phyloP scores from a whole-genome alignment of 2,797 vertebrate genomes.

The Sarcophilus harrisii region DNA sequence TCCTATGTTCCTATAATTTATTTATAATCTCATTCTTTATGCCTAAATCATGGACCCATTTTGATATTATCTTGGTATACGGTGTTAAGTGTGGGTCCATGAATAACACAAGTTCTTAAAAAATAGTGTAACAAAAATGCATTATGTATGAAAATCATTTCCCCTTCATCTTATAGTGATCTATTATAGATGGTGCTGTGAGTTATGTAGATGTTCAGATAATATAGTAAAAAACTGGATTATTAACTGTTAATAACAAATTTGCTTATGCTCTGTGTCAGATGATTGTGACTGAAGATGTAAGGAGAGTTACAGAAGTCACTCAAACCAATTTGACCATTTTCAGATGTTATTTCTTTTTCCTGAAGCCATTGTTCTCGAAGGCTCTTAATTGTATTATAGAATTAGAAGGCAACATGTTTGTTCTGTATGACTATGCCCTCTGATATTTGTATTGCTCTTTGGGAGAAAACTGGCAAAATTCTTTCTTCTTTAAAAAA shows the following conservation, averaged over 20 bases:
- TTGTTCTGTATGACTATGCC: not conserved
- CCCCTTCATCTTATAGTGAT: not conserved
- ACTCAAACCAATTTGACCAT: not conserved
- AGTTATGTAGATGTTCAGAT: not conserved
- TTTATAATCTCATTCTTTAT: no score
- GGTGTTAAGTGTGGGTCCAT: no score
- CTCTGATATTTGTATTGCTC: not conserved
- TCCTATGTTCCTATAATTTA: no score
- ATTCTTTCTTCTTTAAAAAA: not conserved
- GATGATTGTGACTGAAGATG: not conserved
- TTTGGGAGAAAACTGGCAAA: slow-evolving; percentile 1
- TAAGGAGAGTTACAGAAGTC: not conserved
- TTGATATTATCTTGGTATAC: no score
- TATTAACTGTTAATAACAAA: not conserved
- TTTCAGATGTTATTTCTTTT: not conserved
- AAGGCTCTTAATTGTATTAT: not conserved
- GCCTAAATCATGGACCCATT: no score
- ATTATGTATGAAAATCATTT: not conserved
- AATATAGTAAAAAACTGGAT: not conserved
- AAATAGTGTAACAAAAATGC: not conserved
- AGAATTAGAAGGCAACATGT: not conserved
- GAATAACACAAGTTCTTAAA: slow-evolving; percentile 17
- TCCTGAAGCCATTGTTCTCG: not conserved
- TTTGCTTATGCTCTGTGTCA: not conserved
- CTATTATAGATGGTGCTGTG: not conserved